Evolutionary conservation across 2,888 invertebrate species (phyloP).

Genomic region (Microchrysa polita): DNA sequence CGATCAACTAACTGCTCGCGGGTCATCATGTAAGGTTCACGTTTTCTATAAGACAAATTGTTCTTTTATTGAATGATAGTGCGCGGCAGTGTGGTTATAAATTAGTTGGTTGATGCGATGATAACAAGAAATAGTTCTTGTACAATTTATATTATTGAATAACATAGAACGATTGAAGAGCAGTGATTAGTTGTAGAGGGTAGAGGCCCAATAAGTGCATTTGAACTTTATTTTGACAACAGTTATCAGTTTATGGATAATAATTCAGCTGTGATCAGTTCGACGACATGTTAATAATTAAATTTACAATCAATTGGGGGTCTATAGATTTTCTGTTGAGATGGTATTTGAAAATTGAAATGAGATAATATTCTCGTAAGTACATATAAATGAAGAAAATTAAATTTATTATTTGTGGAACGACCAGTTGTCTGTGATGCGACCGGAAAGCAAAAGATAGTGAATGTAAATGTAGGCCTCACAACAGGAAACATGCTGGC

Average conservation of each 20-base stretch:
- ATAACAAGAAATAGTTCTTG: background rate
- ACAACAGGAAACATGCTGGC: too few species aligned
- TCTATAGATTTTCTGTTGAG: background rate
- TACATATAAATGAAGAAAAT: too few species aligned
- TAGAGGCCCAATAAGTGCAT: background rate
- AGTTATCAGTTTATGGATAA: slow-evolving; percentile 5
- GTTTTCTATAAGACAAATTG: slow-evolving; percentile 5
- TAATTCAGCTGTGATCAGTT: background rate
- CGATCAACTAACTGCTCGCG: background rate
- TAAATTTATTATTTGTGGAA: too few species aligned
- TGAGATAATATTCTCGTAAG: too few species aligned
- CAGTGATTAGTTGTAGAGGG: background rate
- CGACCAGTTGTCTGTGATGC: too few species aligned
- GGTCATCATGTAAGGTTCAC: background rate
- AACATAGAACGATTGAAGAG: background rate
- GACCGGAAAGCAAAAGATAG: too few species aligned
- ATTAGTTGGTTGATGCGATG: background rate
- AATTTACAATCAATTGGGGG: background rate
- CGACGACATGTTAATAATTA: background rate
- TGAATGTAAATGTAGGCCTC: too few species aligned
- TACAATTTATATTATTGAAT: slow-evolving; percentile 7
- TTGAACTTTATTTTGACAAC: background rate
- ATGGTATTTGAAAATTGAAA: background rate
- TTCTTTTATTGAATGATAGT: slow-evolving; percentile 5
- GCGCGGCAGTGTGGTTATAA: background rate